Evolutionary conservation across 2,113 vertebrate genomes (phyloP).

Genomic region (Phoxinus phoxinus): DNA sequence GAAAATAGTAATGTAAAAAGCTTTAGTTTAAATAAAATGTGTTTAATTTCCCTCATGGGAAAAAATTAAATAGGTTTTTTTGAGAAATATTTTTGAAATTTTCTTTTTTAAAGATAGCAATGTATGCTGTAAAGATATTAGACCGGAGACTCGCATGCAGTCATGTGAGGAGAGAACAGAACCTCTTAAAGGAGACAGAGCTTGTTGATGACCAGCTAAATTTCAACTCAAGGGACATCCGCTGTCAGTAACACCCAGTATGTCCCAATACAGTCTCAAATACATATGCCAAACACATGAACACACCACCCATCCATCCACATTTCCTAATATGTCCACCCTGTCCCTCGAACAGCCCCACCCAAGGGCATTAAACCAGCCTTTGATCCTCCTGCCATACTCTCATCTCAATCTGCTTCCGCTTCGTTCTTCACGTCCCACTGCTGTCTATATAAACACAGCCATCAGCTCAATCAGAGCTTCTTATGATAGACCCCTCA

Average conservation of each 20-base stretch:
- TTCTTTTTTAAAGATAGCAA: background rate
- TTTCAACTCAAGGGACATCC: constrained; percentile 1
- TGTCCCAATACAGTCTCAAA: background rate
- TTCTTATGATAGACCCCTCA: background rate
- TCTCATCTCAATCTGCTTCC: background rate
- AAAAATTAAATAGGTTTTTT: too few species aligned
- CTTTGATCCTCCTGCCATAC: constrained; percentile 38
- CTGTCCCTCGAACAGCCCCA: constrained; percentile 3
- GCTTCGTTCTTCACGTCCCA: constrained; percentile 25
- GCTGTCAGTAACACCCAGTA: background rate
- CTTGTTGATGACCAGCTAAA: constrained; percentile 4
- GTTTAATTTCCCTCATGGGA: background rate
- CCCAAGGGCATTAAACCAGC: constrained; percentile 5
- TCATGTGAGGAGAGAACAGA: constrained; percentile 35
- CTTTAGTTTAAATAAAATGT: background rate
- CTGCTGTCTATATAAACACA: constrained; percentile 27
- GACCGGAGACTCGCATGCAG: background rate
- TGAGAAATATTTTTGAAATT: too few species aligned
- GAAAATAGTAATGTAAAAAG: background rate
- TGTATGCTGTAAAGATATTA: background rate
- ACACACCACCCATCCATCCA: constrained; percentile 20
- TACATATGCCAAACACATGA: constrained; percentile 13
- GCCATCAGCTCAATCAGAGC: constrained; percentile 23
- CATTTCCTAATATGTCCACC: background rate
- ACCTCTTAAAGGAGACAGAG: background rate